Evolutionary conservation across 2,888 invertebrate genomes (phyloP), one percentile per base, ranked within the genome.

Genomic region (Epinotia ramella): DNA sequence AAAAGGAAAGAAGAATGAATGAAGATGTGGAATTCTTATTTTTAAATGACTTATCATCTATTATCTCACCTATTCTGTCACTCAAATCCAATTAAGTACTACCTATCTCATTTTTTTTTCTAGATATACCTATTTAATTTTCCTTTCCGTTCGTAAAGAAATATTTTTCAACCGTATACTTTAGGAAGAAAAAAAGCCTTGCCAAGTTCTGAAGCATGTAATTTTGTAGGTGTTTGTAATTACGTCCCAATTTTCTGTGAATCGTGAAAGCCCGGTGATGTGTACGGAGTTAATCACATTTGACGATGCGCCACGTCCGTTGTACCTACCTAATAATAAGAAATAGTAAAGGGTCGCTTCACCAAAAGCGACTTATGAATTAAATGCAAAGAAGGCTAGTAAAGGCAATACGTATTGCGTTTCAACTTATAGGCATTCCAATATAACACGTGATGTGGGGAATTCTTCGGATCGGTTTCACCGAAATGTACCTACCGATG

Each of bases 391-490:
- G 57, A 64, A 70, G 74, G 64, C 40, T 20, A 59, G 56, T 59
- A 60, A 75, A 65, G 57, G 70, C 75, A 75, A 75, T 75, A 75
- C 70, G 75, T 71, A 40, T 75, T 66, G 49, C 49, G 70, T 75
- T 75, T 57, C 74, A 33, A 74, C 64, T 65, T 64, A 59, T 70
- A 66, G 65, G 70, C 75, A 75, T 75, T 75, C 75, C 65, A 49
- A 66, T 73, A 70, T 59, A 70, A 66, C 49, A 60, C 49, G 70
- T 66, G 53, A 66, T 71, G 60, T 64, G 53, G 57, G 68, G 56
- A 68, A 73, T 73, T 73, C 73, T 53, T 56, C 40, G 62, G 53
- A 24, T 73, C 73, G 40, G 73, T 24, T 73, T 73, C 73, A 49
- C 44, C 64, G 49, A 65, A 59, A 66, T 62, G 67, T 65, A 60